These are phyloP conservation scores for Tolmerus cingulatus DNA, from an alignment of 2,888 invertebrate genomes.

Conservation along the genomic window DNA sequence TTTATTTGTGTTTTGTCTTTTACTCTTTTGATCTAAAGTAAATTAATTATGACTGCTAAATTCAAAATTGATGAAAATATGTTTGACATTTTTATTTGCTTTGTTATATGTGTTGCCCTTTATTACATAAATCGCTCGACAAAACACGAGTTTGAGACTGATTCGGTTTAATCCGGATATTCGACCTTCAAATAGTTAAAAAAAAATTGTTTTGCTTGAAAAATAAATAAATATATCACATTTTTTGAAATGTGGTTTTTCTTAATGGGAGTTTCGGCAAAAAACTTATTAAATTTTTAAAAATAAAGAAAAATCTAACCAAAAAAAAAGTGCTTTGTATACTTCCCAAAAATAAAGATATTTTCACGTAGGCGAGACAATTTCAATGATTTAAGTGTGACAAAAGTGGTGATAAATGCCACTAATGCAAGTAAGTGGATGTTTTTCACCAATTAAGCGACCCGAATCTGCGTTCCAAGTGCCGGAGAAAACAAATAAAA, in stretches of 20 bases:
- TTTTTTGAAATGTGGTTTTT: not conserved
- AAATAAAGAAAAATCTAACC: not conserved
- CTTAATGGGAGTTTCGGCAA: not conserved
- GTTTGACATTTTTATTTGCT: not conserved
- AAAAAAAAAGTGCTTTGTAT: not conserved
- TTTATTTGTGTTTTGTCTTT: not conserved
- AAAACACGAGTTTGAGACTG: not conserved
- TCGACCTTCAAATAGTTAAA: not conserved
- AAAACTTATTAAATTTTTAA: not conserved
- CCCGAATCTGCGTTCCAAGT: not conserved
- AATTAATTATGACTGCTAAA: not conserved
- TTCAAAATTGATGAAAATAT: not conserved
- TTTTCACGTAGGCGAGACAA: not conserved
- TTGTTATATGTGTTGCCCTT: not conserved
- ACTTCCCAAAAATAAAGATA: not conserved
- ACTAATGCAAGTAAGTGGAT: not conserved
- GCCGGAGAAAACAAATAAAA: not conserved
- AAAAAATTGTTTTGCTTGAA: not conserved
- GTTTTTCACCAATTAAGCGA: not conserved
- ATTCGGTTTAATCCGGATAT: not conserved
- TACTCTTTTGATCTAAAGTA: not conserved
- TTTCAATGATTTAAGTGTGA: not conserved
- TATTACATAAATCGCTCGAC: not conserved
- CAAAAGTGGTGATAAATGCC: not conserved
- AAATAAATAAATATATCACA: not conserved